Conservation (phyloP, 2,797 vertebrate genomes). For the Amphiprion clarkii region DNA sequence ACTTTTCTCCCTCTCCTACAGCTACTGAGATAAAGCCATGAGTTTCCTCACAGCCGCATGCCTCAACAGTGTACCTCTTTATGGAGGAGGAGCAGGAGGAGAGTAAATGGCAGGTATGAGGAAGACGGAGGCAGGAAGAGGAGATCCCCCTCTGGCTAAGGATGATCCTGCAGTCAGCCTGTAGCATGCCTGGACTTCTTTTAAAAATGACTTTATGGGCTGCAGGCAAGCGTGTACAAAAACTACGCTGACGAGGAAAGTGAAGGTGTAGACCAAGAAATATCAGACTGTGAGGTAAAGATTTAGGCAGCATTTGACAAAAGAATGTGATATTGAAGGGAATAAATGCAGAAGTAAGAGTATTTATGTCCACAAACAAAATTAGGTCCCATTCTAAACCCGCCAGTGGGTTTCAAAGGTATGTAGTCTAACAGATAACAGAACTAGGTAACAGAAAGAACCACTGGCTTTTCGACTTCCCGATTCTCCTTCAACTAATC, state of each 20-base stretch:
- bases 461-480: no score
- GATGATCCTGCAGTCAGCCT: slow-evolving; percentile 26
- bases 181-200: slow-evolving; percentile 48
- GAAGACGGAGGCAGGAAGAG: slow-evolving; percentile 38
- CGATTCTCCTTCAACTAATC: no score
- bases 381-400: no score
- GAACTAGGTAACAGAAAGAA: no score
- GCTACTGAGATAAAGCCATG: slow-evolving; percentile 55
- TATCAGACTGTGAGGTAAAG: background rate
- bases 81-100: slow-evolving; percentile 40
- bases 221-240: background rate
- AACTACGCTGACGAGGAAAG: background rate
- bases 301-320: background rate
- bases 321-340: background rate
- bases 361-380: no score
- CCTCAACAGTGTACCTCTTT: slow-evolving; percentile 56
- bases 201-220: slow-evolving; percentile 7
- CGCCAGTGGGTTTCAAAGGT: no score
- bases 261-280: background rate
- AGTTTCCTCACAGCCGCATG: slow-evolving; percentile 46
- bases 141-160: slow-evolving; percentile 12
- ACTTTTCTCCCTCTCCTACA: slow-evolving; percentile 57
- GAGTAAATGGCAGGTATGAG: slow-evolving; percentile 49
- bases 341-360: background rate
- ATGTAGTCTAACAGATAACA: no score